Evolutionary conservation across 1,140 invertebrate genomes (phyloP), one percentile per base, ranked within the genome.

Genomic region (Cataglyphis hispanica): DNA sequence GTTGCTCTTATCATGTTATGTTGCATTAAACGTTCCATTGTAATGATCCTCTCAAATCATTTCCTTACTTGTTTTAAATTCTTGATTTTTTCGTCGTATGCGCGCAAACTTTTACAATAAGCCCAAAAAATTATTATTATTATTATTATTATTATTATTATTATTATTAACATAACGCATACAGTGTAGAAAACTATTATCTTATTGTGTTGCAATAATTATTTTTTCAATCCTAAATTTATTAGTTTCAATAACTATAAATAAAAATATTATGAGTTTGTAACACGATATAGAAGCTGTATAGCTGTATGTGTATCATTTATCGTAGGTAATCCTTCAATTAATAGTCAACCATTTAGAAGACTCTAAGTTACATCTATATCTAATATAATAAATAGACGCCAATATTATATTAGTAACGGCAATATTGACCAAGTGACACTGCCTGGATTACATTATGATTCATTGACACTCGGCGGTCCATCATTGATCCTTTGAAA

Each of bases 361-460:
- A 53, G 27, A 7, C 13, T 11, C 34, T 25, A 27, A 61, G 19
- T 66, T 31, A 27, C 19, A 53, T 6, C 6, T 31, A 22, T 22
- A 61, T 16, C 5, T 16, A 19, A 34, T 19, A 5, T 70, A 27
- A 43, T 31, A 72, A 46, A 4, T 22, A 81, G 25, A 34, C 2
- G 19, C 72, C 53, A n/a, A 40, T 67, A 72, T 72, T 43, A 46
- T 53, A 72, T 61, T 22, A 22, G 31, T 56, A 56, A 80, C 16
- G 27, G n/a, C 19, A 10, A 34, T 83, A 83, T 83, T 60, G 67
- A 46, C 37, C 58, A 81, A 46, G 34, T 81, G 64, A 46, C 78
- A 83, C n/a, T 83, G 60, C 0, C 25, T 53, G 19, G 56, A 25
- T 70, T 81, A 70, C 25, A 72, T 72, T 43, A 81, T 19, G 11